These are phyloP conservation scores for Cryptus armator DNA, from an alignment of 2,888 invertebrate species.

Conservation along the genomic window DNA sequence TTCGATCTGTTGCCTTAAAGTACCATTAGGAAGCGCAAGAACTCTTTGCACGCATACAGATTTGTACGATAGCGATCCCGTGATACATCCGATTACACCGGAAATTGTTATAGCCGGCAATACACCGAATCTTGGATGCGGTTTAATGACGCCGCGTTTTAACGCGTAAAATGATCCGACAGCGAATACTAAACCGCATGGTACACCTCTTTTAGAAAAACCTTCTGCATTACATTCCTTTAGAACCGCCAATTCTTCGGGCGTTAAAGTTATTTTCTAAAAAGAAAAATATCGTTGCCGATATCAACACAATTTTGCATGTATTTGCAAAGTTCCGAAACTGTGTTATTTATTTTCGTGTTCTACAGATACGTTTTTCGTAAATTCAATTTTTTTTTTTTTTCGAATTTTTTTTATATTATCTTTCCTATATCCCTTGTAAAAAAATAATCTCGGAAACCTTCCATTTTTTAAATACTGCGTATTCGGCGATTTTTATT, in stretches of 20 bases:
- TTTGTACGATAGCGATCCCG: constrained; percentile 41
- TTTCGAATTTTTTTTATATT: too few relatives aligned
- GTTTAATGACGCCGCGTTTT: constrained; percentile 19
- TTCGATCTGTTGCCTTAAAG: constrained; percentile 36
- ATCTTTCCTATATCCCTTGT: too few relatives aligned
- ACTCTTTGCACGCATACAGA: constrained; percentile 11
- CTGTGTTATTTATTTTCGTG: too few relatives aligned
- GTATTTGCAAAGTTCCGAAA: too few relatives aligned
- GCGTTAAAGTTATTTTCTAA: constrained; percentile 2
- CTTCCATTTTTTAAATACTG: too few relatives aligned
- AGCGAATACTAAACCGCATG: neutral
- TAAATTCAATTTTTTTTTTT: too few relatives aligned
- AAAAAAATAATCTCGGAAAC: too few relatives aligned
- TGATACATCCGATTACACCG: constrained; percentile 3
- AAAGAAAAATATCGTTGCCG: neutral
- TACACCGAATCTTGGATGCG: constrained; percentile 8
- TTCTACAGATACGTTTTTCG: too few relatives aligned
- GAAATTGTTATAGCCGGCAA: neutral
- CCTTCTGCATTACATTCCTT: constrained; percentile 47
- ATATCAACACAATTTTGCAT: too few relatives aligned
- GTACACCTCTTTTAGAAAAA: constrained; percentile 23
- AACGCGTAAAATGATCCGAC: neutral
- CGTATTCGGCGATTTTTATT: too few relatives aligned
- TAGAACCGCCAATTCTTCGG: constrained; percentile 40
- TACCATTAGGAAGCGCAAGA: constrained; percentile 41